Evolutionary conservation across 1,140 invertebrate genomes (phyloP), one percentile per base, ranked within the genome.

Genomic region (Cepaea nemoralis): DNA sequence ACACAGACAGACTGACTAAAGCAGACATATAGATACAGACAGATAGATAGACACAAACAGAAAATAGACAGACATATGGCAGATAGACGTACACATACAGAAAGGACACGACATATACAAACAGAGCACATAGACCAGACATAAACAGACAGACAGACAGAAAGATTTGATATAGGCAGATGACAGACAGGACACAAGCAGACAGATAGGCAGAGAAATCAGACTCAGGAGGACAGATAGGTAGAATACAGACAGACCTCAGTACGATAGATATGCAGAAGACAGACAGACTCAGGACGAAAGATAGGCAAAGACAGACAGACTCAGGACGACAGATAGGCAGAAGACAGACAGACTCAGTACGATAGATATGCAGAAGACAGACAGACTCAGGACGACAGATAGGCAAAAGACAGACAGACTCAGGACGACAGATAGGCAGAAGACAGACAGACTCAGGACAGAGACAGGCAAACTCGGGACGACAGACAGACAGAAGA

Each of bases 401-500:
- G 24, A 31, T 33, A 33, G n/a, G 14, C 27, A 8, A 69, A 14
- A 69, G 19, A 39, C 12, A 40, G 0, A 71, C 66, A 50, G 12
- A 80, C 8, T 10, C 42, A 73, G 16, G 55, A 0, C 2, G 16
- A 74, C 3, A 59, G 8, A 74, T 33, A 59, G 8, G 59, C 10
- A 50, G 35, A 70, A 19, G 14, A 59, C 55, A 59, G 55, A 59
- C 55, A 59, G 12, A 19, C 55, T 22, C n/a, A 59, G 14, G 5
- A 24, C 22, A 79, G 5, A 79, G 35, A 39, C 45, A 79, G 5
- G 69, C 33, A 1, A 50, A 80, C 39, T 48, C 1, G 1, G 19
- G 1, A 39, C 55, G 27, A 39, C 16, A 50, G 31, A 59, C 39
- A 83, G 24, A 83, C 39, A 84, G 50, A 24, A 86, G 70, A 70